Conservation (phyloP, 2,113 vertebrate genomes). For the Anser brachyrhynchus region DNA sequence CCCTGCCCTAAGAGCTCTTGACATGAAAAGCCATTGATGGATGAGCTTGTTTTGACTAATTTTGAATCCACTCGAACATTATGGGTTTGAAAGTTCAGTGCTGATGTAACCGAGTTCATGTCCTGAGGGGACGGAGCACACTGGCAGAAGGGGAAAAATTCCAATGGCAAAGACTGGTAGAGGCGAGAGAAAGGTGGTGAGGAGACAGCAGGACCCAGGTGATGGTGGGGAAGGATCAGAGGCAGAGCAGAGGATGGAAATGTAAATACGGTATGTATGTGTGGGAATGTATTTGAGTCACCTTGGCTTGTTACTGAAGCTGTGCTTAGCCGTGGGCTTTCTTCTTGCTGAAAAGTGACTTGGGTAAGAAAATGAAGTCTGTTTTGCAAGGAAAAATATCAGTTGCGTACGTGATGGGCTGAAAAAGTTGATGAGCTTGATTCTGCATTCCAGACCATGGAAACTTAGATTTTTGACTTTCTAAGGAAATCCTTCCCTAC, state of each 20-base stretch:
- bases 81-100: not conserved
- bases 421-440: not conserved
- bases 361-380: not conserved
- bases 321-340: not conserved
- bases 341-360: not conserved
- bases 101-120: not conserved
- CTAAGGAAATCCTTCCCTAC: not conserved
- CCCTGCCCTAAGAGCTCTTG: constrained; percentile 30
- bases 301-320: not conserved
- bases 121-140: not conserved
- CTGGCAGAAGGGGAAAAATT: not conserved
- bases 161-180: not conserved
- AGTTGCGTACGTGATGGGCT: not conserved
- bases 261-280: not conserved
- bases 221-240: not conserved
- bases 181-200: not conserved
- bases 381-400: not conserved
- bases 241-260: not conserved
- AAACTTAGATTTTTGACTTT: not conserved
- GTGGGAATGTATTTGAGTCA: not conserved
- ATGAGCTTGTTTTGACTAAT: constrained; percentile 42
- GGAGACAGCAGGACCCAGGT: not conserved
- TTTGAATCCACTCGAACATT: constrained; percentile 21
- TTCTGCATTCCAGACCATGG: not conserved
- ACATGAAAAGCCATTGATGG: constrained; percentile 50